These are phyloP conservation scores for Xestoiulus laeticollis DNA, from an alignment of 2,888 invertebrate genomes.

Conservation along the genomic window DNA sequence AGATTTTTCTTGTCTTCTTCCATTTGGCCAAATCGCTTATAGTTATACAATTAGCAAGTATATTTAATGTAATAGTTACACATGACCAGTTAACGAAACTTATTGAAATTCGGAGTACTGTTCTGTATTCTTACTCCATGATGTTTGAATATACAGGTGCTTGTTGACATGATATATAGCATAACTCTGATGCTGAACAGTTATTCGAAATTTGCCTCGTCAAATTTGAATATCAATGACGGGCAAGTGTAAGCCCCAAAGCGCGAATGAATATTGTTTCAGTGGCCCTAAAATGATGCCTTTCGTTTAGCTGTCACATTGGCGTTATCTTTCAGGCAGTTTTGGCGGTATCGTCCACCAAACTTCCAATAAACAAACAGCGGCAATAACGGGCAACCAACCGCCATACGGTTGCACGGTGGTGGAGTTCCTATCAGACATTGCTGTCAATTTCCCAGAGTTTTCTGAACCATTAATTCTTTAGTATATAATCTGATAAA, in stretches of 20 bases:
- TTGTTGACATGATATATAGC: too few relatives aligned
- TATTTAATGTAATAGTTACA: too few relatives aligned
- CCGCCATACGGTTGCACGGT: conserved; percentile 16
- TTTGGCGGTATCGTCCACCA: not conserved
- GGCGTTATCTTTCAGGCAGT: not conserved
- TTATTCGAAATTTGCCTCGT: not conserved
- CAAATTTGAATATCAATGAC: not conserved
- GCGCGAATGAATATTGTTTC: not conserved
- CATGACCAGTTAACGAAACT: too few relatives aligned
- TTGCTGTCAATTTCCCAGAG: conserved; percentile 50
- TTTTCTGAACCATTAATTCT: conserved; percentile 53
- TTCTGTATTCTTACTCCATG: not conserved
- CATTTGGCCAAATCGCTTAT: too few relatives aligned
- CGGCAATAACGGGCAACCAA: not conserved
- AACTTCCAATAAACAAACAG: conserved; percentile 26
- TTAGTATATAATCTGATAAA: conserved; percentile 53
- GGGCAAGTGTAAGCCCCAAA: not conserved
- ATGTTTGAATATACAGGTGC: not conserved
- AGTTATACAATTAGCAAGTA: too few relatives aligned
- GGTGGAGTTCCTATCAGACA: conserved; percentile 31
- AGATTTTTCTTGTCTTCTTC: too few relatives aligned
- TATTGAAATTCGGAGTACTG: not conserved
- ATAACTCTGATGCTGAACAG: too few relatives aligned
- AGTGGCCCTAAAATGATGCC: not conserved
- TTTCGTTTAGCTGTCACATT: not conserved